Conservation (phyloP, 2,797 vertebrate genomes). For the Gallinago stenura region DNA sequence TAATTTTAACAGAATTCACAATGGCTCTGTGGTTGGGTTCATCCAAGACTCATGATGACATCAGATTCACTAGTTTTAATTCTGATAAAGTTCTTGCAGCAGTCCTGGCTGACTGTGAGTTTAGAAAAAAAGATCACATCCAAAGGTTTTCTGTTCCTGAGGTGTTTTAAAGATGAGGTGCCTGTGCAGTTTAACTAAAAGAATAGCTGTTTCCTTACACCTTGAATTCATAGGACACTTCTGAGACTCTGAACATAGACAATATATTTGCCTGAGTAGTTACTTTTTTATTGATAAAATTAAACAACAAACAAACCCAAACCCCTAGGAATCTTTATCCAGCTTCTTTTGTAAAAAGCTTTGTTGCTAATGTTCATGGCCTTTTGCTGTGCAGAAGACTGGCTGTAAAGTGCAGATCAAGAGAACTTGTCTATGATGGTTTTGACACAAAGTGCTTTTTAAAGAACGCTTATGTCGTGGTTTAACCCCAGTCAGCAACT, state of each 20-base stretch:
- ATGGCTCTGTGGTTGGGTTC: not conserved
- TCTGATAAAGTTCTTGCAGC: not conserved
- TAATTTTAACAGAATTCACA: not conserved
- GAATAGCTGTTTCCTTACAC: not conserved
- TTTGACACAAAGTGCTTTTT: not conserved
- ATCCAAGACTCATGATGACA: accelerated
- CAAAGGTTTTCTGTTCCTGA: not conserved
- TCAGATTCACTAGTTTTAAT: not conserved
- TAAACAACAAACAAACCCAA: not conserved
- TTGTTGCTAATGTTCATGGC: not conserved
- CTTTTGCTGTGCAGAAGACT: not conserved
- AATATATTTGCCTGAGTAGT: not conserved
- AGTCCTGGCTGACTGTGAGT: not conserved
- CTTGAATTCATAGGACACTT: not conserved
- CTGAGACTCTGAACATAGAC: not conserved
- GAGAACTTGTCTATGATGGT: not conserved
- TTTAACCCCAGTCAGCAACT: not conserved
- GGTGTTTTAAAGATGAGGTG: not conserved
- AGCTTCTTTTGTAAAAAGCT: not conserved
- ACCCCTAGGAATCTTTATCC: not conserved
- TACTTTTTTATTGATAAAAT: not conserved
- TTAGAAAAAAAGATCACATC: not conserved
- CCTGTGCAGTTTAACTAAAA: not conserved
- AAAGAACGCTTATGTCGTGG: not conserved
- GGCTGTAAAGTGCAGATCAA: not conserved